Evolutionary conservation across 1,140 invertebrate genomes (phyloP).

Genomic region (Homarus americanus): DNA sequence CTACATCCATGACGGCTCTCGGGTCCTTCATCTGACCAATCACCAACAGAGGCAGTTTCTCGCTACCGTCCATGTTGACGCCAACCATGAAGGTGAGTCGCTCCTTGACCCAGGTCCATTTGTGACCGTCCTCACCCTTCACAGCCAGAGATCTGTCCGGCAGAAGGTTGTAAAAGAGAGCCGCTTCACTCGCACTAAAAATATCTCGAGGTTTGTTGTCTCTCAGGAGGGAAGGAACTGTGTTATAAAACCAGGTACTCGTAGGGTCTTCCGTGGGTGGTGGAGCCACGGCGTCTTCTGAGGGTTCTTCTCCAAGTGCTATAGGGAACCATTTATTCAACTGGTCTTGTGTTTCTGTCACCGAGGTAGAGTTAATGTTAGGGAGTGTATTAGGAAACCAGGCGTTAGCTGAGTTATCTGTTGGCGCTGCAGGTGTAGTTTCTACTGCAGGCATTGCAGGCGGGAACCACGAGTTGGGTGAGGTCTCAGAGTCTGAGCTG

Average conservation of each 20-base stretch:
- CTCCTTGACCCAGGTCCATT: constrained; percentile 63
- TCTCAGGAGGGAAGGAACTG: constrained; percentile 69
- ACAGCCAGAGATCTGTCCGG: constrained; percentile 62
- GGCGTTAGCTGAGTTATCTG: not conserved
- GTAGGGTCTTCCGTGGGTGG: not conserved
- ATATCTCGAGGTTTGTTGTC: constrained; percentile 76
- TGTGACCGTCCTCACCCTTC: constrained; percentile 73
- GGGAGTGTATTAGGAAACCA: constrained; percentile 3
- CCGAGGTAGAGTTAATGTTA: not conserved
- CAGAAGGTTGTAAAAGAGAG: constrained; percentile 76
- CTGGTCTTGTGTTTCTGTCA: constrained; percentile 12
- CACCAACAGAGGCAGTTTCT: constrained; percentile 76
- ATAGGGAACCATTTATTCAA: constrained; percentile 33
- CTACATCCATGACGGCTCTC: not conserved
- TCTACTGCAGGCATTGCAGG: constrained; percentile 30
- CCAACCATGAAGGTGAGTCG: constrained; percentile 69
- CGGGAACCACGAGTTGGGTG: constrained; percentile 43
- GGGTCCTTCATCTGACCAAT: constrained; percentile 74
- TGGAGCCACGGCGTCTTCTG: not conserved
- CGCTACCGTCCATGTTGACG: constrained; percentile 76
- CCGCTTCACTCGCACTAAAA: constrained; percentile 77
- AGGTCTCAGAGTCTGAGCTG: constrained; percentile 43
- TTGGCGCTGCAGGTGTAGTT: not conserved
- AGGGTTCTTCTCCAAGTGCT: not conserved
- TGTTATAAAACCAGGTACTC: constrained; percentile 41